A percentile compares a stretch with the other conserved stretches of the same genome.
These are phyloP conservation scores for Craseonycteris thonglongyai DNA, from an alignment of 2,113 vertebrate genomes.

Conservation along the genomic window DNA sequence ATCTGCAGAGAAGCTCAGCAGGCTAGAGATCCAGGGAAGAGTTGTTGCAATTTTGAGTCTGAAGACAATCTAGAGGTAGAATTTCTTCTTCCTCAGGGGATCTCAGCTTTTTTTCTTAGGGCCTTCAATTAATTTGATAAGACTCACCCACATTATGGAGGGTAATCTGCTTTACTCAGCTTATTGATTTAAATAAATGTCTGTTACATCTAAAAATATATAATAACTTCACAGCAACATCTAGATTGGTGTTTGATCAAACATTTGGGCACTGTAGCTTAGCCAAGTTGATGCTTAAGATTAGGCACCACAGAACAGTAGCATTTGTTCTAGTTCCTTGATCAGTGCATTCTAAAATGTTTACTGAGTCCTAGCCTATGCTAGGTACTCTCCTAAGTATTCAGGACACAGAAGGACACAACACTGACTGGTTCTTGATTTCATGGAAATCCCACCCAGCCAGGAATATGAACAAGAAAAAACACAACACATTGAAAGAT, in stretches of 20 bases:
- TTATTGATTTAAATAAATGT: background rate
- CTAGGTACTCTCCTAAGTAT: background rate
- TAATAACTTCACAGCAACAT: background rate
- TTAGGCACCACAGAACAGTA: background rate
- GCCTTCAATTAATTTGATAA: background rate
- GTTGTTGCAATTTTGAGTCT: background rate
- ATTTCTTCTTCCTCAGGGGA: background rate
- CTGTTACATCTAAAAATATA: background rate
- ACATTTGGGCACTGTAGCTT: background rate
- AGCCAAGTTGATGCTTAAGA: background rate
- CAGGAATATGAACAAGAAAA: background rate
- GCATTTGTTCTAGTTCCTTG: background rate
- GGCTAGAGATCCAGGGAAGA: background rate
- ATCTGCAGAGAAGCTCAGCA: background rate
- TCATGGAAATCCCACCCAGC: background rate
- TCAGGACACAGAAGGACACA: background rate
- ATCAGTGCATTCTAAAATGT: background rate
- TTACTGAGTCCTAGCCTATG: background rate
- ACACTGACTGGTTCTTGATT: background rate
- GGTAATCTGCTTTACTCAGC: background rate
- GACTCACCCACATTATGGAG: background rate
- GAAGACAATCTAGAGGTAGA: background rate
- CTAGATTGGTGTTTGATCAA: background rate
- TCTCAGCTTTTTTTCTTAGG: background rate
- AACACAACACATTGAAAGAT: background rate